Percentiles rank a stretch among this genome's conserved stretches.
These are phyloP conservation scores for Galeopterus variegatus DNA, from an alignment of 2,113 vertebrate species.

Conservation along the genomic window DNA sequence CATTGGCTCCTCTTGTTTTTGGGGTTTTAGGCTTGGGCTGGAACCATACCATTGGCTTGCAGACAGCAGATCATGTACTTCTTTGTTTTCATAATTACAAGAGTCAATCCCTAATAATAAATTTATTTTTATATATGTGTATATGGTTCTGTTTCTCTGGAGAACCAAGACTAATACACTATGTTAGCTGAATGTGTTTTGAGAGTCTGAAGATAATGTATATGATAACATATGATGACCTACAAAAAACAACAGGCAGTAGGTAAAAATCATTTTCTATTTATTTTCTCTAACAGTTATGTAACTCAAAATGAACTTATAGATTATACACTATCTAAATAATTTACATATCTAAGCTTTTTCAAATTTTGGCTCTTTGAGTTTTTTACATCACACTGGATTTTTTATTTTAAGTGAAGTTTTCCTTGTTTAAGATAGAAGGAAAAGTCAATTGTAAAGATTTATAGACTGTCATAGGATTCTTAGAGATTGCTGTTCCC, in stretches of 20 bases:
- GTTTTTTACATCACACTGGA: conserved; percentile 60
- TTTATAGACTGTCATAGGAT: conserved; percentile 79
- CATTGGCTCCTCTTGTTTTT: background rate
- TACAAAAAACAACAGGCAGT: background rate
- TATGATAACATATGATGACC: no score
- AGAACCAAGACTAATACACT: background rate
- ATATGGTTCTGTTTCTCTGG: background rate
- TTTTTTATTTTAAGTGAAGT: conserved; percentile 65
- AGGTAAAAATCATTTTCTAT: background rate
- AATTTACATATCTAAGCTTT: conserved; percentile 26
- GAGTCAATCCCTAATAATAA: background rate
- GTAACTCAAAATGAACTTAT: conserved; percentile 65
- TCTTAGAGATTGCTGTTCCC: conserved; percentile 70
- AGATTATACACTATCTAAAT: conserved; percentile 67
- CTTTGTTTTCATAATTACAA: background rate
- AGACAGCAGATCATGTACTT: background rate
- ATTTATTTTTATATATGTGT: background rate
- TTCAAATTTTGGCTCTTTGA: conserved; percentile 61
- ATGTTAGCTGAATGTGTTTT: background rate
- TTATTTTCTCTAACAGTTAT: conserved; percentile 6
- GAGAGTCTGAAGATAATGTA: background rate
- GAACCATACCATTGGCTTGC: no score
- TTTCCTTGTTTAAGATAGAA: conserved; percentile 70
- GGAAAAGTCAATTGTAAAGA: conserved; percentile 75
- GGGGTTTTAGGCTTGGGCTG: background rate